Conservation (phyloP, 2,113 vertebrate genomes). For the Gasterosteus nipponicus region DNA sequence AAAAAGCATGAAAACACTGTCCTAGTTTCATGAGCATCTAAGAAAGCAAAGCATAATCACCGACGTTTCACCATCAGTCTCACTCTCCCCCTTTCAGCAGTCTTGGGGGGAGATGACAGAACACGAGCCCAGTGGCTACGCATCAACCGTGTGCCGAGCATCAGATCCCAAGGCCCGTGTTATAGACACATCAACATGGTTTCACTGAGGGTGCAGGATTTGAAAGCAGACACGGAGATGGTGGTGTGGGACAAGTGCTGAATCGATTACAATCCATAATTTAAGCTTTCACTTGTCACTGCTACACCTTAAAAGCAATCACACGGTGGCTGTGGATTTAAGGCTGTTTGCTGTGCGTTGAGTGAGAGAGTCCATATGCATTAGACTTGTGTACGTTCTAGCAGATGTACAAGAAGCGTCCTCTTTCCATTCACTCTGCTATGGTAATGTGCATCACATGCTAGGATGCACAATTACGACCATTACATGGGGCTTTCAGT, state of each 20-base stretch:
- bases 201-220: slow-evolving; percentile 23
- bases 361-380: neutral
- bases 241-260: slow-evolving; percentile 40
- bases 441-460: slow-evolving; percentile 30
- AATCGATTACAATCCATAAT: slow-evolving; percentile 44
- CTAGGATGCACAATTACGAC: slow-evolving; percentile 15
- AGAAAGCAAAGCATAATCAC: slow-evolving; percentile 66
- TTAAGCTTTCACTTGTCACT: slow-evolving; percentile 14
- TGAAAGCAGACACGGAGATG: slow-evolving; percentile 50
- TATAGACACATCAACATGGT: slow-evolving; percentile 53
- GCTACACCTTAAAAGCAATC: slow-evolving; percentile 25
- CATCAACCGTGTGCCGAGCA: slow-evolving; percentile 47
- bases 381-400: neutral
- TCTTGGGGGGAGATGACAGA: slow-evolving; percentile 34
- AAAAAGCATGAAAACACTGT: slow-evolving; percentile 83
- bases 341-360: neutral
- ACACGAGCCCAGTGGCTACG: slow-evolving; percentile 57
- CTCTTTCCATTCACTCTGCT: slow-evolving; percentile 23
- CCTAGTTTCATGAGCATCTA: slow-evolving; percentile 80
- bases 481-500: slow-evolving; percentile 7
- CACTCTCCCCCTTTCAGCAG: slow-evolving; percentile 47
- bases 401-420: neutral
- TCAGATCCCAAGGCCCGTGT: slow-evolving; percentile 55
- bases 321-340: slow-evolving; percentile 15
- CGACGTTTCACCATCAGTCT: slow-evolving; percentile 50